phyloP scores from a whole-genome alignment of 2,797 vertebrate genomes.

The Microctenopoma steveboyesi region DNA sequence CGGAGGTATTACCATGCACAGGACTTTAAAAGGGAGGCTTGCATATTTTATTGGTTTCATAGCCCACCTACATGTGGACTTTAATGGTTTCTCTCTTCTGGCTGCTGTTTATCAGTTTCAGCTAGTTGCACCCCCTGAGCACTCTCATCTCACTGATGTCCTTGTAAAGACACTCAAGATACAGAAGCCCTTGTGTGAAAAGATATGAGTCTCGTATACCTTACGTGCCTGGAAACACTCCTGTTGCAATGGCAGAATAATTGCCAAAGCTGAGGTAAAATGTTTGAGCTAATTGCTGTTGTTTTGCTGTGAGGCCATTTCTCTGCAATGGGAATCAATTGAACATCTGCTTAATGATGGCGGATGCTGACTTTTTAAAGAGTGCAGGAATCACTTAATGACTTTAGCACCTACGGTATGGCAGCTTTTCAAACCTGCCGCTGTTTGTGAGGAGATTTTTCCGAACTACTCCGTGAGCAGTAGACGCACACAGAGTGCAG shows the following conservation, averaged over 20 bases:
- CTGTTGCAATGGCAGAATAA: constrained; percentile 42
- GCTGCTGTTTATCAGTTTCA: constrained; percentile 25
- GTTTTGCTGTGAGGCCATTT: constrained; percentile 46
- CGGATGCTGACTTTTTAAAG: constrained; percentile 47
- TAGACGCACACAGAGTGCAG: constrained; percentile 1
- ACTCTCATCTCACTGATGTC: constrained; percentile 14
- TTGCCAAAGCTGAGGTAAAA: constrained; percentile 43
- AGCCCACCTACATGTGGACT: constrained; percentile 6
- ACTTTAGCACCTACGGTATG: constrained; percentile 16
- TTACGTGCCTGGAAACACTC: constrained; percentile 18
- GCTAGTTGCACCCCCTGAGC: constrained; percentile 8
- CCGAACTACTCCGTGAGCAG: not conserved
- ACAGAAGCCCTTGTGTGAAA: constrained; percentile 5
- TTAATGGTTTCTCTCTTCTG: not conserved
- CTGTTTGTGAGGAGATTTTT: constrained; percentile 29
- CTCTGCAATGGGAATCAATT: constrained; percentile 46
- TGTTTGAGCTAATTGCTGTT: constrained; percentile 43
- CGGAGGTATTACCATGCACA: not conserved
- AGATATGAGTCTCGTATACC: constrained; percentile 16
- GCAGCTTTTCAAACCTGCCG: constrained; percentile 18
- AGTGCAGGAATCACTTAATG: constrained; percentile 24
- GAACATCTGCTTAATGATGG: constrained; percentile 58
- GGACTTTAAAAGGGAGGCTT: constrained; percentile 4
- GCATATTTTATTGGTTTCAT: constrained; percentile 24
- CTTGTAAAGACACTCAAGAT: constrained; percentile 3